These are phyloP conservation scores for Dryas iulia DNA, from an alignment of 1,140 invertebrate genomes.

Conservation along the genomic window DNA sequence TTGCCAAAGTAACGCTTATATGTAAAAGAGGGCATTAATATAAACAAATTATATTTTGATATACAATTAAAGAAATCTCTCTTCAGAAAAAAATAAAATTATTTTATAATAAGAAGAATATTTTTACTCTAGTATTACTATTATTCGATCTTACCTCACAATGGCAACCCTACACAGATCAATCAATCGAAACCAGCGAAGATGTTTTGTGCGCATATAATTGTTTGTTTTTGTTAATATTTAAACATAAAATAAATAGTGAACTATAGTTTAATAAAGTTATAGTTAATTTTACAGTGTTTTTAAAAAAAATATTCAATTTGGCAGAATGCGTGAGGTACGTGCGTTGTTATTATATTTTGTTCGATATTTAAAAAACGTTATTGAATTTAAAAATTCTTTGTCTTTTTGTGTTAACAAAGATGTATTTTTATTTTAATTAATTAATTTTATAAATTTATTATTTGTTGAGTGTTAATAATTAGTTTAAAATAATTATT, in stretches of 20 bases:
- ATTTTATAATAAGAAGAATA: too few relatives aligned
- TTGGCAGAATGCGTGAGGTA: slow-evolving; percentile 8
- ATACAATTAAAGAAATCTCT: too few relatives aligned
- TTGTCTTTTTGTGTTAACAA: not conserved
- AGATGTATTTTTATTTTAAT: not conserved
- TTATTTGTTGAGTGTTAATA: not conserved
- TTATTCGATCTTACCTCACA: slow-evolving; percentile 9
- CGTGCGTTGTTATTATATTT: slow-evolving; percentile 16
- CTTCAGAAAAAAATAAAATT: too few relatives aligned
- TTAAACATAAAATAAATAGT: slow-evolving; percentile 1
- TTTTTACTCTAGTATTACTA: not conserved
- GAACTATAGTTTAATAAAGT: not conserved
- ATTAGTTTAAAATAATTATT: not conserved
- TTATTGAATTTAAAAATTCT: slow-evolving; percentile 4
- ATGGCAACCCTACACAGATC: slow-evolving; percentile 17
- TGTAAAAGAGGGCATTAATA: too few relatives aligned
- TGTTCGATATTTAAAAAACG: slow-evolving; percentile 2
- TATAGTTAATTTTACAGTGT: not conserved
- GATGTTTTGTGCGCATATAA: slow-evolving; percentile 22
- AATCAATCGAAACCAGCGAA: slow-evolving; percentile 28
- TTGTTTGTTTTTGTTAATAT: slow-evolving; percentile 26
- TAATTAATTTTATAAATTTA: not conserved
- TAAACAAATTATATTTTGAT: too few relatives aligned
- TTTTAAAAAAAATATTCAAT: not conserved
- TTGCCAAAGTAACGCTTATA: too few relatives aligned